Percentiles rank a stretch among this genome's conserved stretches.
phyloP scores from a whole-genome alignment of 1,140 invertebrate genomes.

The Parapsyche elsis region DNA sequence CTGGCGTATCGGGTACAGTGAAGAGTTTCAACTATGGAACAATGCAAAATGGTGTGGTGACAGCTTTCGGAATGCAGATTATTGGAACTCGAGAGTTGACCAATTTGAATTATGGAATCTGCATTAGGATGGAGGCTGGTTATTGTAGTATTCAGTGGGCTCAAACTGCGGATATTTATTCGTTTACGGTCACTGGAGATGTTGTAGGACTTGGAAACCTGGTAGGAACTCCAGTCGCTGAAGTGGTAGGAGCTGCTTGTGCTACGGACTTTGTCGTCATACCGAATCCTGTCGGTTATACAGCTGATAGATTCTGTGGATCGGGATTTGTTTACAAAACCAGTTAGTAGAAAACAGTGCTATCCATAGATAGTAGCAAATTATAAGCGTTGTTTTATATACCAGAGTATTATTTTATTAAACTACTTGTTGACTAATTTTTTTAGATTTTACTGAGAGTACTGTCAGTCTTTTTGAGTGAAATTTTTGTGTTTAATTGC shows the following conservation, averaged over 20 bases:
- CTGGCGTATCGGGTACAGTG: slow-evolving; percentile 71
- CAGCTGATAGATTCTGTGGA: slow-evolving; percentile 79
- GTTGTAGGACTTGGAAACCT: slow-evolving; percentile 69
- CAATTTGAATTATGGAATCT: slow-evolving; percentile 76
- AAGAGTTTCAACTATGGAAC: slow-evolving; percentile 81
- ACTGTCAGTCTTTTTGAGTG: too few species aligned
- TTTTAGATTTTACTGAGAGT: too few species aligned
- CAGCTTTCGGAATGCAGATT: background rate
- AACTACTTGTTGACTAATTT: too few species aligned
- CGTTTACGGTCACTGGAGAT: slow-evolving; percentile 77
- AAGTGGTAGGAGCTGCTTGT: slow-evolving; percentile 70
- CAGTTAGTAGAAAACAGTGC: slow-evolving; percentile 68
- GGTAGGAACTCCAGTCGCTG: slow-evolving; percentile 66
- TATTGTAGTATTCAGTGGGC: slow-evolving; percentile 72
- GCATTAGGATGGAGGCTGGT: slow-evolving; percentile 68
- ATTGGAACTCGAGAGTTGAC: slow-evolving; percentile 72
- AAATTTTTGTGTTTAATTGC: too few species aligned
- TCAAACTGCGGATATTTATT: slow-evolving; percentile 67
- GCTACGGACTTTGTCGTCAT: slow-evolving; percentile 79
- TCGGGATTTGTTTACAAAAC: slow-evolving; percentile 73
- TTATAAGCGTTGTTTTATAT: background rate
- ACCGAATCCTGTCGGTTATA: slow-evolving; percentile 70
- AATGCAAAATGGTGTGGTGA: slow-evolving; percentile 64
- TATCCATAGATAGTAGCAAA: too few species aligned
- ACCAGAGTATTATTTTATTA: background rate